Evolutionary conservation across 2,797 vertebrate species (phyloP).

Genomic region (Periophthalmus magnuspinnatus): DNA sequence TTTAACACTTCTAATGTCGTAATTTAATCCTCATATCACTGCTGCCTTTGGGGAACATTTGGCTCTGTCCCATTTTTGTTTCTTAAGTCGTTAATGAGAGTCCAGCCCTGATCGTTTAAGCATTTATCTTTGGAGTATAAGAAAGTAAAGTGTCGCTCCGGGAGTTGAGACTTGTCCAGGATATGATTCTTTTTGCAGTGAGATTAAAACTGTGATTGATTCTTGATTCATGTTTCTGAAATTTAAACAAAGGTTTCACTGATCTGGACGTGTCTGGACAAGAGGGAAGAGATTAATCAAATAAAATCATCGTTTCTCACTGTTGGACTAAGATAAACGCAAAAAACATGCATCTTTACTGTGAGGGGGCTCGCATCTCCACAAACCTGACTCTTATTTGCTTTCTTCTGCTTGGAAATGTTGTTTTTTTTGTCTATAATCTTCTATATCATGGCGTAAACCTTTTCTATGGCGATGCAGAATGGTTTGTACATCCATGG

Average conservation of each 20-base stretch:
- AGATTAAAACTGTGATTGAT: neutral
- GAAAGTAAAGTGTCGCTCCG: neutral
- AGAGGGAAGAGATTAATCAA: conserved; percentile 1
- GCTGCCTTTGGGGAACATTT: neutral
- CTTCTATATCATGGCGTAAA: no score
- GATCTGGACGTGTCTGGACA: conserved; percentile 10
- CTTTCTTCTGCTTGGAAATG: no score
- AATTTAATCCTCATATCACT: neutral
- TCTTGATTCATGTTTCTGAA: conserved; percentile 14
- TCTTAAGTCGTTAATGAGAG: neutral
- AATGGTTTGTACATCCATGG: neutral
- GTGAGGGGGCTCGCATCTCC: no score
- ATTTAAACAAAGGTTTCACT: conserved; percentile 1
- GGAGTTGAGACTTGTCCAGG: conserved; percentile 25
- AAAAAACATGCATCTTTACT: no score
- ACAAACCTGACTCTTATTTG: no score
- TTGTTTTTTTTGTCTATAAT: no score
- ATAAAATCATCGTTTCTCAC: conserved; percentile 1
- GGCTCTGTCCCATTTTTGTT: neutral
- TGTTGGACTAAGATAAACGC: no score
- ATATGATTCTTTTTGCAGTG: conserved; percentile 1
- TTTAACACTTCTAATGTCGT: neutral
- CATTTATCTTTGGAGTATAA: neutral
- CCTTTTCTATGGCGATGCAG: no score
- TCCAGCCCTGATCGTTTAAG: neutral